These are phyloP conservation scores for Ceratotherium simum DNA, from an alignment of 2,113 vertebrate genomes.

Conservation along the genomic window DNA sequence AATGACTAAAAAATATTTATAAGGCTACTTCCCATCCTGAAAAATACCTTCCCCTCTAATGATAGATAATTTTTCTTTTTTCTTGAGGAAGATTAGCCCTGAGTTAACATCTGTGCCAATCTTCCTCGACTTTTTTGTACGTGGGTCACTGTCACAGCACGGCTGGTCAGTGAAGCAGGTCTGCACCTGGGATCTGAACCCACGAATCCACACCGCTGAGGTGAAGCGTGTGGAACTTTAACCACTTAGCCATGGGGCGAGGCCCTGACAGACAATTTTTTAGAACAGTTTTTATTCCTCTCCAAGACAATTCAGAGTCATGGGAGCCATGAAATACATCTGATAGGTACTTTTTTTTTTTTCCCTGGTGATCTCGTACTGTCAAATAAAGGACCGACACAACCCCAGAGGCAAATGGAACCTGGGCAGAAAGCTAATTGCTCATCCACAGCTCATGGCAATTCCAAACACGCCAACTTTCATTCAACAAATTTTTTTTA, in stretches of 20 bases:
- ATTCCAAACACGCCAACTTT: background rate
- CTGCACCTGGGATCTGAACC: too few relatives aligned
- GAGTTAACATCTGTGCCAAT: too few relatives aligned
- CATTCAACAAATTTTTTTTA: background rate
- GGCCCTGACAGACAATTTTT: background rate
- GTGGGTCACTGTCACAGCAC: too few relatives aligned
- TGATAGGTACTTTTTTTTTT: background rate
- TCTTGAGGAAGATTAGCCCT: too few relatives aligned
- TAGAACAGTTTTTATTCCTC: conserved; percentile 20
- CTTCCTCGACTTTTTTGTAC: too few relatives aligned
- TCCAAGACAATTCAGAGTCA: background rate
- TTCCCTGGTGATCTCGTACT: background rate
- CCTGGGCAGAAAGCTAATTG: background rate
- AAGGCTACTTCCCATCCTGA: background rate
- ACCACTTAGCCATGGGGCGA: too few relatives aligned
- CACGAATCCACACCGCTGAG: too few relatives aligned
- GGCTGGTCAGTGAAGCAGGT: too few relatives aligned
- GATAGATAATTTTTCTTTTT: background rate
- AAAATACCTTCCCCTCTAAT: background rate
- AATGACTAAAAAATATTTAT: background rate
- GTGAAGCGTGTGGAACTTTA: too few relatives aligned
- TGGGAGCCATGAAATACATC: background rate
- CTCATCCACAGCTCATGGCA: background rate
- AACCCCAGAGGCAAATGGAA: background rate
- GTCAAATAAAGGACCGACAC: background rate